These are phyloP conservation scores for Malacoctenus gilli DNA, from an alignment of 2,797 vertebrate species.

Conservation along the genomic window DNA sequence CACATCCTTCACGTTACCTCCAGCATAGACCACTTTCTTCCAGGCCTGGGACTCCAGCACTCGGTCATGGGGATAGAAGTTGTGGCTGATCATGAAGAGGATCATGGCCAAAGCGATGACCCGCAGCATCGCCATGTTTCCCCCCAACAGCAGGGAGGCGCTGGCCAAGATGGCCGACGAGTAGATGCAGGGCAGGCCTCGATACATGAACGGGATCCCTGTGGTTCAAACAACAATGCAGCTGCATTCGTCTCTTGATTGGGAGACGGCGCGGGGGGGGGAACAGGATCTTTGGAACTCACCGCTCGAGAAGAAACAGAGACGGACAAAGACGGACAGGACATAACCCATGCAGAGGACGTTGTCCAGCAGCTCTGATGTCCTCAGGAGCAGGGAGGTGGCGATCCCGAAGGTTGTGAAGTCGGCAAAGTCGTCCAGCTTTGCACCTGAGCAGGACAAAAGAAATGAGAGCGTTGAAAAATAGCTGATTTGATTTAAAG, in stretches of 20 bases:
- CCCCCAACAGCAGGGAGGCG: conserved; percentile 84
- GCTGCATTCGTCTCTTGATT: too few species aligned
- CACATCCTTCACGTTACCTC: conserved; percentile 85
- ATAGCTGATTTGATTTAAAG: too few species aligned
- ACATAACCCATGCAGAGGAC: conserved; percentile 87
- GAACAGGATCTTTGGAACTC: conserved; percentile 33
- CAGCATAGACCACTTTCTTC: conserved; percentile 91
- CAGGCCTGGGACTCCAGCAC: conserved; percentile 93
- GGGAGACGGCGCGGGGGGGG: too few species aligned
- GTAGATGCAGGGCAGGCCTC: conserved; percentile 91
- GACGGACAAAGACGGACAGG: conserved; percentile 86
- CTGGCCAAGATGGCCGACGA: conserved; percentile 88
- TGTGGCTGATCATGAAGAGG: conserved; percentile 90
- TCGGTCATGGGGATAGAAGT: conserved; percentile 90
- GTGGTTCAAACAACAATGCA: too few species aligned
- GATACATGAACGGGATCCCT: conserved; percentile 90
- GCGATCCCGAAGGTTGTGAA: conserved; percentile 95
- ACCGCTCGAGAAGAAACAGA: conserved; percentile 92
- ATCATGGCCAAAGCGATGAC: conserved; percentile 86
- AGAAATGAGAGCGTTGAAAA: too few species aligned
- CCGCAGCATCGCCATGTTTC: conserved; percentile 80
- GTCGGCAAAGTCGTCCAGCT: conserved; percentile 91
- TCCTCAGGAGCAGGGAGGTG: conserved; percentile 87
- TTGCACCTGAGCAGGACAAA: conserved; percentile 81
- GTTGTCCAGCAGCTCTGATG: conserved; percentile 81